Percentiles rank a stretch among this genome's conserved stretches.
phyloP scores from a whole-genome alignment of 2,797 vertebrate genomes.

The Sebastes ruberrimus region DNA sequence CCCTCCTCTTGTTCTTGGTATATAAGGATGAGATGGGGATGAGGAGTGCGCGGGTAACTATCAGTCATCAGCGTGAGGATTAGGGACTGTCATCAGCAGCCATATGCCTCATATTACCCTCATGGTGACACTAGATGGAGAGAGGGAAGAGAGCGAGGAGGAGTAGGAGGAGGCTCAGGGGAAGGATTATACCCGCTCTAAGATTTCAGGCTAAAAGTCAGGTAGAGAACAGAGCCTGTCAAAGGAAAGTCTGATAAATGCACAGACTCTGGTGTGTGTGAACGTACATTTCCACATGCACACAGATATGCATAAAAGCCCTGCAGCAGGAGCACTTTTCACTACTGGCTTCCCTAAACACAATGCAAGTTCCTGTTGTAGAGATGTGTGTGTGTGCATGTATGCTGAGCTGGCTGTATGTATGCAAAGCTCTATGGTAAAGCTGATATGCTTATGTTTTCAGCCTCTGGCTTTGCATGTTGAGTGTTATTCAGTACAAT shows the following conservation, averaged over 20 bases:
- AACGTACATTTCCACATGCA: constrained; percentile 12
- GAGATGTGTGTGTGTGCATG: constrained; percentile 25
- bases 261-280: constrained; percentile 8
- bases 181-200: constrained; percentile 70
- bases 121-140: constrained; percentile 72
- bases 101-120: constrained; percentile 77
- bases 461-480: constrained; percentile 42
- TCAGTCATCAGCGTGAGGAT: constrained; percentile 75
- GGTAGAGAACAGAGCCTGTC: constrained; percentile 73
- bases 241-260: constrained; percentile 62
- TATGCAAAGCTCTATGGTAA: constrained; percentile 13
- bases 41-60: constrained; percentile 66
- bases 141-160: constrained; percentile 31
- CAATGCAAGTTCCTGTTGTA: constrained; percentile 67
- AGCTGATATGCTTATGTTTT: constrained; percentile 26
- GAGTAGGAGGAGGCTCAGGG: constrained; percentile 52
- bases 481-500: constrained; percentile 55
- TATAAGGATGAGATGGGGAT: constrained; percentile 56
- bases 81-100: constrained; percentile 77
- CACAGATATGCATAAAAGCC: constrained; percentile 26
- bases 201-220: constrained; percentile 77
- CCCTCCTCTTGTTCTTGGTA: constrained; percentile 52
- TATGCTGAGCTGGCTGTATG: not conserved
- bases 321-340: constrained; percentile 42
- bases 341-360: constrained; percentile 38